Conservation (phyloP, 2,888 invertebrate genomes). For the Erebia ligea region DNA sequence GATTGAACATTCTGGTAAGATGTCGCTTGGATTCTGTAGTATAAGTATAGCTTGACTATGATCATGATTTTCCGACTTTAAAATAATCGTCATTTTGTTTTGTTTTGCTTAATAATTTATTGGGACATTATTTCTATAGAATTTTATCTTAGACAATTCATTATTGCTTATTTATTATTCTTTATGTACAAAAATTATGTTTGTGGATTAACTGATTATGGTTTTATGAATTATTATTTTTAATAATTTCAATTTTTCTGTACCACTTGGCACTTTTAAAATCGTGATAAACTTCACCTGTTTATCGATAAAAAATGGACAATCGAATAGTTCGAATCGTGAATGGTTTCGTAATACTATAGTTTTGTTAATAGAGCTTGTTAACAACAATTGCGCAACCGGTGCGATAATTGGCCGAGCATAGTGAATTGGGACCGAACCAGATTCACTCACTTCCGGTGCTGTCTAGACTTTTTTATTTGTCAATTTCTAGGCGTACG, state of each 20-base stretch:
- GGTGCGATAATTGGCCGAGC: slow-evolving; percentile 5
- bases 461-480: background rate
- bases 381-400: slow-evolving; percentile 7
- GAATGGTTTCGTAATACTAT: slow-evolving; percentile 1
- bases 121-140: no score
- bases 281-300: slow-evolving; percentile 10
- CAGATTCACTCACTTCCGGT: slow-evolving; percentile 8
- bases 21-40: no score
- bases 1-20: no score
- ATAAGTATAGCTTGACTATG: background rate
- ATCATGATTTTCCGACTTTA: background rate
- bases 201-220: no score
- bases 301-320: background rate
- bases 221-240: no score
- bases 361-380: slow-evolving; percentile 8
- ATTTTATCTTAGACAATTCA: no score
- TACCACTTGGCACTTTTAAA: background rate
- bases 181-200: no score
- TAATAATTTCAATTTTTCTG: no score
- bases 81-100: background rate
- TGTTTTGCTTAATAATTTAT: no score
- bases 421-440: slow-evolving; percentile 5
- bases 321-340: slow-evolving; percentile 7
- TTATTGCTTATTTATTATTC: no score
- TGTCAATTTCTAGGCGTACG: background rate